These are phyloP conservation scores for Octodon degus DNA, from an alignment of 2,113 vertebrate genomes.

Conservation along the genomic window DNA sequence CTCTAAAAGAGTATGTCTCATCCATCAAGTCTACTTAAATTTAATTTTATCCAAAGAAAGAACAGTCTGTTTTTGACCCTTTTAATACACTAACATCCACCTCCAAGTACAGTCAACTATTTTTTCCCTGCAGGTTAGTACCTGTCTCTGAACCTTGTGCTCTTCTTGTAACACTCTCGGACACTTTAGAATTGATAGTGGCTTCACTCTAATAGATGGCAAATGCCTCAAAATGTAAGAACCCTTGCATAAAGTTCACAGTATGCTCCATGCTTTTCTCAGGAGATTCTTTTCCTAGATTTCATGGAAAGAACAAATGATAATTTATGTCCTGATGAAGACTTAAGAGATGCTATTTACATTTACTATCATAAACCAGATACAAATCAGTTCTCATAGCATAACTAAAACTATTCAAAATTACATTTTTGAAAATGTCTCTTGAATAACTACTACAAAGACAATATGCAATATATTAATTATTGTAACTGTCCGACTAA, in stretches of 20 bases:
- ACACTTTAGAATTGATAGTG: not conserved
- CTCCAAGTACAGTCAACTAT: not conserved
- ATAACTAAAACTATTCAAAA: not conserved
- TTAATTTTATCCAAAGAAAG: constrained; percentile 13
- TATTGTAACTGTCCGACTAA: too few species aligned
- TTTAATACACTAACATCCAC: not conserved
- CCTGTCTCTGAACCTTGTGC: not conserved
- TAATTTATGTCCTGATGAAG: not conserved
- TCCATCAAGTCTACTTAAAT: not conserved
- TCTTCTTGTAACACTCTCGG: not conserved
- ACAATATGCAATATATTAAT: too few species aligned
- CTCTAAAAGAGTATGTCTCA: not conserved
- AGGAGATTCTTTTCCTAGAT: not conserved
- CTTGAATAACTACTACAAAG: too few species aligned
- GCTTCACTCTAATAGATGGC: not conserved
- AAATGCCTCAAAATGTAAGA: not conserved
- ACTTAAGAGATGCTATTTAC: not conserved
- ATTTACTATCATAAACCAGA: not conserved
- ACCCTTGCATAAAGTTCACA: not conserved
- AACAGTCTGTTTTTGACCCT: not conserved
- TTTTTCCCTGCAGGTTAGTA: not conserved
- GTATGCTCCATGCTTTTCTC: not conserved
- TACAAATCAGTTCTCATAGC: not conserved
- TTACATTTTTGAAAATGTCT: not conserved
- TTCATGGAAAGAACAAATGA: not conserved